A percentile compares a stretch with the other conserved stretches of the same genome.
Conservation (phyloP, 2,113 vertebrate species). For the Chionomys nivalis region DNA sequence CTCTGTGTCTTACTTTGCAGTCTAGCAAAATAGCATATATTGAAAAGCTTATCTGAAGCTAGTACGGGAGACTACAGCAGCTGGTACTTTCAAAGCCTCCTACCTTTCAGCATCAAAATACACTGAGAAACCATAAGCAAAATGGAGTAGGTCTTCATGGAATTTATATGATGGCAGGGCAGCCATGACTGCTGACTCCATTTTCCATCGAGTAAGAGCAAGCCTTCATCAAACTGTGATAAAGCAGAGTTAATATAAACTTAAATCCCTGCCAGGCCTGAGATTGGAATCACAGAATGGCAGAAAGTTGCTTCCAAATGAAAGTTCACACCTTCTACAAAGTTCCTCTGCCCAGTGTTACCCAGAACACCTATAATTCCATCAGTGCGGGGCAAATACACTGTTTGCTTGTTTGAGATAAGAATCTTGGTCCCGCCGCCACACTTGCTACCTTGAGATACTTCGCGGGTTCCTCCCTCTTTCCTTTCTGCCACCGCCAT, state of each 20-base stretch:
- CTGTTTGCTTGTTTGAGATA: neutral
- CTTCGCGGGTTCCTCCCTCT: too few species aligned
- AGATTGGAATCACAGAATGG: neutral
- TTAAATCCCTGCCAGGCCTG: neutral
- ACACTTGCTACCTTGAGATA: too few species aligned
- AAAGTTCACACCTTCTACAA: neutral
- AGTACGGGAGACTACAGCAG: neutral
- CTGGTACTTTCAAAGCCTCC: slow-evolving; percentile 6
- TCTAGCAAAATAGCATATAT: neutral
- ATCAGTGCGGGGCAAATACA: neutral
- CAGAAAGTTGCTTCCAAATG: slow-evolving; percentile 2
- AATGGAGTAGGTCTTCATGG: neutral
- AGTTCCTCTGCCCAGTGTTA: neutral
- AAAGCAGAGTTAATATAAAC: slow-evolving; percentile 21
- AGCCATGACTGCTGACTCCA: neutral
- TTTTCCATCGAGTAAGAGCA: neutral
- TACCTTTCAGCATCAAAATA: slow-evolving; percentile 15
- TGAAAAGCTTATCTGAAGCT: neutral
- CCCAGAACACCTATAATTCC: neutral
- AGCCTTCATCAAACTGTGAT: neutral
- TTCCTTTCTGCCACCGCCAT: too few species aligned
- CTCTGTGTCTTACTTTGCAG: neutral
- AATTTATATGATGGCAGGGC: neutral
- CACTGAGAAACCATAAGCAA: neutral
- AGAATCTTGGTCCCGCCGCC: neutral